Base-by-base conservation (phyloP, 2,113 vertebrate species). In the Hiodon alosoides region DNA sequence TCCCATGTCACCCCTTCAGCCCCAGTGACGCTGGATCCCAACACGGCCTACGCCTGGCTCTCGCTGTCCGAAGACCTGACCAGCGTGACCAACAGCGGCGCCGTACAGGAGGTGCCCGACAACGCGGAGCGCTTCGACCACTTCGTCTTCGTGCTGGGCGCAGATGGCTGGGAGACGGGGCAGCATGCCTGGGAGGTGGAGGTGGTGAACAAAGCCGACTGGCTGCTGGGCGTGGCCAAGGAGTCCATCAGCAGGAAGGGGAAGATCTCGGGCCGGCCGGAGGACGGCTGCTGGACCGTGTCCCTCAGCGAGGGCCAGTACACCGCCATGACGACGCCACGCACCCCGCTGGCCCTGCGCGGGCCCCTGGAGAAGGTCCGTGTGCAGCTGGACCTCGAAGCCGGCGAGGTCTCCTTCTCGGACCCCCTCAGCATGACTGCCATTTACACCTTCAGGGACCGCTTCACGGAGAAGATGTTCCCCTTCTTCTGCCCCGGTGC, bases 401-500 rank as follows among this genome's bases (percentile, higher is more conserved):
- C 82, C 0, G 92, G 91, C 10, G 84, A 89, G 79, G 89, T 93
- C 75, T 73, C 46, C 53, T 93, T 93, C 82, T 89, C 84, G 66
- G 81, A 92, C 78, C 85, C 90, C 0, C 17, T 88, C 69, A 85
- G 74, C 75, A 86, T 90, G 86, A 85, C 62, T 1, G 74, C 80
- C 65, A 83, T 93, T 78, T 89, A 91, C 86, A 87, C 88, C 65
- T 91, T 92, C 69, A 77, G 6, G 0, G 88, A 82, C 76, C 77
- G 79, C 74, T 92, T 93, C 78, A 87, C 86, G 2, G 87, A 90
- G 77, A 91, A 71, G 78, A 88, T 93, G 84, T 91, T 84, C 77
- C 91, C 92, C 7, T 91, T 92, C 80, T 90, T 92, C 84, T 91
- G 90, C 79, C 90, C 90, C 0, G 90, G 92, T 2, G 87, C 89